Conservation (phyloP, 1,140 invertebrate genomes). For the Neuroterus valhalla region DNA sequence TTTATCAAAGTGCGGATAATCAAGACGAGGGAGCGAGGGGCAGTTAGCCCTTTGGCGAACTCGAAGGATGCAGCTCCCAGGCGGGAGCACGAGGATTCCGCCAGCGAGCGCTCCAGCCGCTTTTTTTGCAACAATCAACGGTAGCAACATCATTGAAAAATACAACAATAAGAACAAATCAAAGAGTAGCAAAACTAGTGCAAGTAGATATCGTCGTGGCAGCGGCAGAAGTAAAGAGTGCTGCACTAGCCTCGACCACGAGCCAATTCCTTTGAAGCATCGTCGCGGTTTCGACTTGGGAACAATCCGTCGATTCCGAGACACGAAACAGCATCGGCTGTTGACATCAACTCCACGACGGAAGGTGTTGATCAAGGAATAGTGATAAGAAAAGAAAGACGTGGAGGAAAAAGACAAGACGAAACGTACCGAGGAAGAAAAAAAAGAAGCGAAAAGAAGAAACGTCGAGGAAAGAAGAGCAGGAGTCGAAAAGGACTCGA, state of each 20-base stretch:
- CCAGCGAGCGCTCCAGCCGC: constrained; percentile 66
- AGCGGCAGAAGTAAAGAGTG: constrained; percentile 52
- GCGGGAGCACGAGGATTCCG: constrained; percentile 73
- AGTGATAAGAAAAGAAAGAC: constrained; percentile 59
- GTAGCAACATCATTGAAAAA: constrained; percentile 58
- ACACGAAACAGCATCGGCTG: constrained; percentile 64
- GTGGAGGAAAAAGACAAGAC: constrained; percentile 34
- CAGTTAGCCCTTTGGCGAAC: constrained; percentile 73
- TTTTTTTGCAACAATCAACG: constrained; percentile 62
- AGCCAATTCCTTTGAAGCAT: constrained; percentile 58
- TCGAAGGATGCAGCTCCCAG: constrained; percentile 76
- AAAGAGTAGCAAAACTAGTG: constrained; percentile 56
- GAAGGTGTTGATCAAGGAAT: constrained; percentile 69
- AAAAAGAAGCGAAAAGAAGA: constrained; percentile 39
- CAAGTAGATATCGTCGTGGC: constrained; percentile 48
- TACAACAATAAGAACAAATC: constrained; percentile 52
- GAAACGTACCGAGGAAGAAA: constrained; percentile 31
- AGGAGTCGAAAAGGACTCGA: constrained; percentile 33
- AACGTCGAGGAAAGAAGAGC: constrained; percentile 36
- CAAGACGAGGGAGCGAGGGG: constrained; percentile 73
- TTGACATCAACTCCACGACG: constrained; percentile 69
- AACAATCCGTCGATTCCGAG: constrained; percentile 63
- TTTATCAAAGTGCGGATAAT: constrained; percentile 59
- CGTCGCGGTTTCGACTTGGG: constrained; percentile 59
- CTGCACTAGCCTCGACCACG: constrained; percentile 60